Evolutionary conservation across 2,888 invertebrate genomes (phyloP).

Genomic region (Agelastica alni): DNA sequence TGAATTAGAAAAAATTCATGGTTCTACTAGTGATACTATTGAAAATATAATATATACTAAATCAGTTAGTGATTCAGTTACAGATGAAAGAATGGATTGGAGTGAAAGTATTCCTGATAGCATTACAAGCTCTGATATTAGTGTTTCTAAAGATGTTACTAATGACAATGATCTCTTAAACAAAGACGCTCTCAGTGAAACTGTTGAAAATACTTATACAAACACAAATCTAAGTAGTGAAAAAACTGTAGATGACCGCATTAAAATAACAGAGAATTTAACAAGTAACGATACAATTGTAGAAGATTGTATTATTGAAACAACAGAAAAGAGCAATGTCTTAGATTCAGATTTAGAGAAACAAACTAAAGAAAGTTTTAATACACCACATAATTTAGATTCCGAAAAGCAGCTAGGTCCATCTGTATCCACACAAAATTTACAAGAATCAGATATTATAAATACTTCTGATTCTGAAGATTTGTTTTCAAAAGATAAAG

Average conservation of each 20-base stretch:
- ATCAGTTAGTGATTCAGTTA: conserved; percentile 9
- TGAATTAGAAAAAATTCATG: conserved; percentile 21
- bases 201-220: conserved; percentile 4
- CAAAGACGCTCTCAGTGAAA: conserved; percentile 5
- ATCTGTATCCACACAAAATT: background rate
- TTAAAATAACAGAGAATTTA: conserved; percentile 5
- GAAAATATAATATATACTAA: conserved; percentile 24
- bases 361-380: conserved; percentile 3
- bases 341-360: background rate
- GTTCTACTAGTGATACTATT: conserved; percentile 32
- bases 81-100: conserved; percentile 27
- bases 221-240: too few relatives aligned
- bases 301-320: background rate
- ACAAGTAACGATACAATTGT: background rate
- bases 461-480: conserved; percentile 8
- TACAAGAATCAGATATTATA: background rate
- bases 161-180: conserved; percentile 9
- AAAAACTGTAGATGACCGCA: too few relatives aligned
- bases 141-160: conserved; percentile 1
- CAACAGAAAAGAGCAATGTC: background rate
- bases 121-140: conserved; percentile 3
- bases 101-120: conserved; percentile 19
- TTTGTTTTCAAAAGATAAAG: conserved; percentile 5
- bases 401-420: too few relatives aligned
- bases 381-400: too few relatives aligned